These are phyloP conservation scores for Oryctes rhinoceros DNA, from an alignment of 1,140 invertebrate species.

Conservation along the genomic window DNA sequence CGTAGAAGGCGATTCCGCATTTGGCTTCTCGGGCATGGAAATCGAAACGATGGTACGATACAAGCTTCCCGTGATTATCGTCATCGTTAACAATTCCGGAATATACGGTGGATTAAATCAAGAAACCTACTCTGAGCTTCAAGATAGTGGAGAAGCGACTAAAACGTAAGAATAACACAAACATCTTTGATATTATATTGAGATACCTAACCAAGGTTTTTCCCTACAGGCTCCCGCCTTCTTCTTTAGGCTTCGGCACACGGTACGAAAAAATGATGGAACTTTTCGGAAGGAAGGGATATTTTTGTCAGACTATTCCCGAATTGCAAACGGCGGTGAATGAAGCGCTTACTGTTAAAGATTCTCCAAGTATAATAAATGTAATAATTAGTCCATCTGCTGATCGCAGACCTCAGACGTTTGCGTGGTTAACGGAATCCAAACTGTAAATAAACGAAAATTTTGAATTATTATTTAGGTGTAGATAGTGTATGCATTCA, in stretches of 20 bases:
- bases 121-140: constrained; percentile 76
- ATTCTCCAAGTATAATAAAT: constrained; percentile 88
- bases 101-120: constrained; percentile 88
- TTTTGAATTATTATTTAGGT: not conserved
- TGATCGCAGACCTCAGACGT: constrained; percentile 89
- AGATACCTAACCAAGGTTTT: not conserved
- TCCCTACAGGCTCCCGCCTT: constrained; percentile 81
- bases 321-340: constrained; percentile 78
- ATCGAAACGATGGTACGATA: constrained; percentile 96
- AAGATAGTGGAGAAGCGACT: constrained; percentile 70
- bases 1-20: constrained; percentile 94
- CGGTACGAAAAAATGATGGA: constrained; percentile 91
- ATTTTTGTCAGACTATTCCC: constrained; percentile 78
- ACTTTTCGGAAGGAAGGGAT: constrained; percentile 84
- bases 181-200: constrained; percentile 39
- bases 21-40: constrained; percentile 98
- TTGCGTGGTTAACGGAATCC: constrained; percentile 91
- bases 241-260: constrained; percentile 76
- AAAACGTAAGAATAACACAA: constrained; percentile 66
- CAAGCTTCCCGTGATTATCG: constrained; percentile 87
- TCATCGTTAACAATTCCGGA: constrained; percentile 96
- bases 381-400: constrained; percentile 88
- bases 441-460: constrained; percentile 71
- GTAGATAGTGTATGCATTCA: not conserved
- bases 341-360: constrained; percentile 71